Percentiles rank a stretch among this genome's conserved stretches.
phyloP scores from a whole-genome alignment of 2,888 invertebrate genomes.

The Oscheius sp. region DNA sequence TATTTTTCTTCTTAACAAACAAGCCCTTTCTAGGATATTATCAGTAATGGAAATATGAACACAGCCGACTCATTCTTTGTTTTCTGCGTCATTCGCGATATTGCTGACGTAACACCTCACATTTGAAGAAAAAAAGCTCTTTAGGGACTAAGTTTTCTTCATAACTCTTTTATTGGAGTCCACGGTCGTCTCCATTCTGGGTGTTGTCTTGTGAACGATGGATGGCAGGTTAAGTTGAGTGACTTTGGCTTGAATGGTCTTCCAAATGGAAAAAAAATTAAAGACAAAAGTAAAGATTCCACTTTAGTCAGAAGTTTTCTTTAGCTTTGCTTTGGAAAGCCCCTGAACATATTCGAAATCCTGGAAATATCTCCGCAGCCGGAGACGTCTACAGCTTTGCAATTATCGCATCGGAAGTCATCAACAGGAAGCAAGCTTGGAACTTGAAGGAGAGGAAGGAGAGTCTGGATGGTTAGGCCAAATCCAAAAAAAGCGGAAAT shows the following conservation, averaged over 20 bases:
- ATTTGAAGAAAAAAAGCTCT: neutral
- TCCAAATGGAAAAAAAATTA: slow-evolving; percentile 38
- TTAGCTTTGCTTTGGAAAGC: slow-evolving; percentile 56
- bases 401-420: slow-evolving; percentile 61
- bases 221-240: slow-evolving; percentile 55
- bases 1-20: slow-evolving; percentile 58
- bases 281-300: slow-evolving; percentile 21
- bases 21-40: slow-evolving; percentile 62
- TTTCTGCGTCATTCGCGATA: slow-evolving; percentile 56
- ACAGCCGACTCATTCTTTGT: slow-evolving; percentile 63
- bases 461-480: slow-evolving; percentile 41
- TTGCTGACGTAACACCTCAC: slow-evolving; percentile 9
- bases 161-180: slow-evolving; percentile 44
- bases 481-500: neutral
- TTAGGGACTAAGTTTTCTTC: slow-evolving; percentile 54
- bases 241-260: slow-evolving; percentile 42
- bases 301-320: neutral
- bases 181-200: slow-evolving; percentile 56
- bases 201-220: slow-evolving; percentile 60
- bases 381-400: slow-evolving; percentile 66
- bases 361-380: slow-evolving; percentile 45
- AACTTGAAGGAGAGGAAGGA: slow-evolving; percentile 53
- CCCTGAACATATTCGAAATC: slow-evolving; percentile 57
- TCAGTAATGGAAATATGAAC: slow-evolving; percentile 67
- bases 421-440: slow-evolving; percentile 62